Conservation (phyloP, 2,113 vertebrate genomes). For the Takifugu flavidus region DNA sequence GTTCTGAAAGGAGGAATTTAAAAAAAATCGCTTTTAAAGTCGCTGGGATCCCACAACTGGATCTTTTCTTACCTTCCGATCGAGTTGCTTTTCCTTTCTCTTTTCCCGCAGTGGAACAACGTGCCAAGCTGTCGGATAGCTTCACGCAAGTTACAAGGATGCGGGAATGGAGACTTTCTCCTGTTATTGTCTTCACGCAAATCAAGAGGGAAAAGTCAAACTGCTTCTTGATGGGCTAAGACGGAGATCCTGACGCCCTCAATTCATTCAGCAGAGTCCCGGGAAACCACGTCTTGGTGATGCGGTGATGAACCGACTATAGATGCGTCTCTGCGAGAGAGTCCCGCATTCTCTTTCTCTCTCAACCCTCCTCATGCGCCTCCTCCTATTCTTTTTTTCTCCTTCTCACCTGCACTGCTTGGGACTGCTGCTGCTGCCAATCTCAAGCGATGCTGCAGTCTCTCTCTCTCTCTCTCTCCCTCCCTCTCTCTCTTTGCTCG, state of each 20-base stretch:
- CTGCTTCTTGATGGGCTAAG: slow-evolving; percentile 9
- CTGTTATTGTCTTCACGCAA: neutral
- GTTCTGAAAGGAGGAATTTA: slow-evolving; percentile 14
- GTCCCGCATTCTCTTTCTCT: slow-evolving; percentile 90
- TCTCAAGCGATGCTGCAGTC: slow-evolving; percentile 93
- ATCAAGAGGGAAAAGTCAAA: neutral
- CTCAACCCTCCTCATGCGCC: slow-evolving; percentile 71
- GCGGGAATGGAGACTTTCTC: slow-evolving; percentile 49
- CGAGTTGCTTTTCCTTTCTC: slow-evolving; percentile 33
- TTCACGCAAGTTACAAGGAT: slow-evolving; percentile 60
- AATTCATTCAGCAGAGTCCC: slow-evolving; percentile 49
- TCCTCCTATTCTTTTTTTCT: slow-evolving; percentile 63
- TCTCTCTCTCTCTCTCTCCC: slow-evolving; percentile 60
- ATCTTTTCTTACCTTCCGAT: slow-evolving; percentile 58
- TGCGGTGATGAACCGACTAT: slow-evolving; percentile 56
- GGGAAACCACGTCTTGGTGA: slow-evolving; percentile 29
- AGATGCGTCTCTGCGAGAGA: slow-evolving; percentile 78
- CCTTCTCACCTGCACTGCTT: slow-evolving; percentile 89
- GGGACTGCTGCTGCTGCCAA: slow-evolving; percentile 77
- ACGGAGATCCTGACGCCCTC: slow-evolving; percentile 34
- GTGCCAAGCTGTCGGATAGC: slow-evolving; percentile 68
- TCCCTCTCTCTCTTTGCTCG: slow-evolving; percentile 54
- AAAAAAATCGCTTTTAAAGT: slow-evolving; percentile 27
- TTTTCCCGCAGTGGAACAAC: slow-evolving; percentile 70
- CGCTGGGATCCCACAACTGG: slow-evolving; percentile 20